A percentile compares a stretch with the other conserved stretches of the same genome.
phyloP scores from a whole-genome alignment of 2,888 invertebrate species.

The Dorcus parallelipipedus region DNA sequence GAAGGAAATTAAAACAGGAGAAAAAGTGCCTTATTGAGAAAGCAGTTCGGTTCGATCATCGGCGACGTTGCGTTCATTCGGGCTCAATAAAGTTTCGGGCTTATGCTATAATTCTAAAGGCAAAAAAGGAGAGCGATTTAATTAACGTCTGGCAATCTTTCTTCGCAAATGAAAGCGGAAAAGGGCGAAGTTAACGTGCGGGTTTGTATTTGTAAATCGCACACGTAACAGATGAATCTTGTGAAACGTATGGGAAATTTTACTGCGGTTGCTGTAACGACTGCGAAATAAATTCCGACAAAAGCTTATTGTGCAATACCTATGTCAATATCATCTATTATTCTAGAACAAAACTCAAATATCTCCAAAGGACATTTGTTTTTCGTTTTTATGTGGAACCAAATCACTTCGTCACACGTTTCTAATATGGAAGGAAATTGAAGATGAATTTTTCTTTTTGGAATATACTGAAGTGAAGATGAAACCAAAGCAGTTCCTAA shows the following conservation, averaged over 20 bases:
- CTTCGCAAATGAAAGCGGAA: no score
- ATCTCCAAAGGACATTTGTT: no score
- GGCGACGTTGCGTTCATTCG: background rate
- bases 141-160: no score
- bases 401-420: no score
- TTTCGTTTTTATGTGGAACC: no score
- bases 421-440: no score
- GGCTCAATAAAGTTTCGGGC: background rate
- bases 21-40: background rate
- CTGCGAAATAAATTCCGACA: background rate
- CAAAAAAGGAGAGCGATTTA: no score
- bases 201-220: constrained; percentile 6
- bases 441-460: no score
- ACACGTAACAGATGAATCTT: constrained; percentile 9
- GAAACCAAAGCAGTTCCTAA: no score
- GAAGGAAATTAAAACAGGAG: background rate
- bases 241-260: background rate
- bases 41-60: background rate
- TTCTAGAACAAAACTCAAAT: no score
- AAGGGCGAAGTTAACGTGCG: background rate
- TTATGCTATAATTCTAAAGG: background rate
- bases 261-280: background rate
- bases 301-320: background rate
- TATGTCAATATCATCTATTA: no score
- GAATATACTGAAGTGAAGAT: no score